A percentile compares a stretch with the other conserved stretches of the same genome.
Evolutionary conservation across 2,797 vertebrate genomes (phyloP).

Genomic region (Todus mexicanus): DNA sequence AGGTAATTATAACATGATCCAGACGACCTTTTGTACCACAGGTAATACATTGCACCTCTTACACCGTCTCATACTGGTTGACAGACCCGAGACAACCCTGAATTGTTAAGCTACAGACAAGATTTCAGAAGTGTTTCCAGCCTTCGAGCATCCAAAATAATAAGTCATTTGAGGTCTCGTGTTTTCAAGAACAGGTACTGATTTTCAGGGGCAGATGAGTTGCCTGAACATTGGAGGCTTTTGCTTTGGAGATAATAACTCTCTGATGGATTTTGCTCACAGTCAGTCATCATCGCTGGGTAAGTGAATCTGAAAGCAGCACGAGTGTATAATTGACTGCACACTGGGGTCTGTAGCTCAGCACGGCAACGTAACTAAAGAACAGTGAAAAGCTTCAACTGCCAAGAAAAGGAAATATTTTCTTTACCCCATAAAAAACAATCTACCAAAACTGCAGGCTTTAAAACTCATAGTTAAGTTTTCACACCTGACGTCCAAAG

Average conservation of each 20-base stretch:
- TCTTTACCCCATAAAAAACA: not conserved
- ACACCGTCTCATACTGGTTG: not conserved
- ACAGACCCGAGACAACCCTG: not conserved
- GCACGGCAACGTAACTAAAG: not conserved
- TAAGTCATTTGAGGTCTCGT: slow-evolving; percentile 43
- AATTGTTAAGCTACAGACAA: slow-evolving; percentile 20
- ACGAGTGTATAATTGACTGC: slow-evolving; percentile 51
- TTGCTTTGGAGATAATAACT: slow-evolving; percentile 56
- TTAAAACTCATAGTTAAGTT: slow-evolving; percentile 7
- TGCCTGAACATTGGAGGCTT: slow-evolving; percentile 41
- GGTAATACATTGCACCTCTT: not conserved
- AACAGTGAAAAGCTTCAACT: slow-evolving; percentile 18
- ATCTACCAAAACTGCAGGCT: not conserved
- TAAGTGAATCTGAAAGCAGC: slow-evolving; percentile 61
- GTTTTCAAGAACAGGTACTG: slow-evolving; percentile 39
- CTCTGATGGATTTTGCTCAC: slow-evolving; percentile 59
- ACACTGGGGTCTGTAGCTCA: slow-evolving; percentile 20
- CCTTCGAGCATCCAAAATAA: slow-evolving; percentile 39
- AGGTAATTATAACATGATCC: slow-evolving; percentile 35
- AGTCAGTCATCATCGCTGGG: slow-evolving; percentile 43
- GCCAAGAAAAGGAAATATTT: slow-evolving; percentile 3
- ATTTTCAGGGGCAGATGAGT: slow-evolving; percentile 59
- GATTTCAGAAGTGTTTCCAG: slow-evolving; percentile 29
- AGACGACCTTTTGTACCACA: slow-evolving; percentile 9
- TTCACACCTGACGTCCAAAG: not conserved